These are phyloP conservation scores for Xyrauchen texanus DNA, from an alignment of 2,113 vertebrate species.

Conservation along the genomic window DNA sequence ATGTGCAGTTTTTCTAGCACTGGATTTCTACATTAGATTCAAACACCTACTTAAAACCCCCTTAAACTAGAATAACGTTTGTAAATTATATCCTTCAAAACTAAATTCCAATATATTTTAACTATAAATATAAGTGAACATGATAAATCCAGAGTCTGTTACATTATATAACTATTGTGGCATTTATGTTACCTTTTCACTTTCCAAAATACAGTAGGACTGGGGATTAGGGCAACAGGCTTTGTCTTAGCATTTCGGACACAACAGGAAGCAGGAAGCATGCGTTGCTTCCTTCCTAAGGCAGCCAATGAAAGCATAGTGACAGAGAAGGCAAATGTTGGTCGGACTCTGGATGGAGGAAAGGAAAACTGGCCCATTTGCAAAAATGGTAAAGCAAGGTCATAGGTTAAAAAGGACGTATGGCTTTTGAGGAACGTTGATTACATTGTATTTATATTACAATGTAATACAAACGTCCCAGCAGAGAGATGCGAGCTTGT, in stretches of 20 bases:
- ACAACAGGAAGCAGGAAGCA: slow-evolving; percentile 82
- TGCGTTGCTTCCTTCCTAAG: slow-evolving; percentile 74
- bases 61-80: no score
- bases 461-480: slow-evolving; percentile 38
- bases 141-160: no score
- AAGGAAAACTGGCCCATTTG: background rate
- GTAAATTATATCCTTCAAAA: no score
- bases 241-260: slow-evolving; percentile 67
- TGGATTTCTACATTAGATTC: no score
- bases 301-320: slow-evolving; percentile 73
- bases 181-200: slow-evolving; percentile 21
- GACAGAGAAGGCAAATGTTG: no score
- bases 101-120: no score
- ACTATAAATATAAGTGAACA: no score
- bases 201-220: slow-evolving; percentile 44
- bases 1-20: no score
- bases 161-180: background rate
- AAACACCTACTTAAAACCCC: no score
- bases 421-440: slow-evolving; percentile 48
- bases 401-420: slow-evolving; percentile 49
- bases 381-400: slow-evolving; percentile 12
- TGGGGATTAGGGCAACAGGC: slow-evolving; percentile 41
- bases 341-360: no score
- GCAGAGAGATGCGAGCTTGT: slow-evolving; percentile 20
- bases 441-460: no score